Percentiles rank a stretch among this genome's conserved stretches.
Evolutionary conservation across 2,888 invertebrate species (phyloP).

Genomic region (Tuta absoluta): DNA sequence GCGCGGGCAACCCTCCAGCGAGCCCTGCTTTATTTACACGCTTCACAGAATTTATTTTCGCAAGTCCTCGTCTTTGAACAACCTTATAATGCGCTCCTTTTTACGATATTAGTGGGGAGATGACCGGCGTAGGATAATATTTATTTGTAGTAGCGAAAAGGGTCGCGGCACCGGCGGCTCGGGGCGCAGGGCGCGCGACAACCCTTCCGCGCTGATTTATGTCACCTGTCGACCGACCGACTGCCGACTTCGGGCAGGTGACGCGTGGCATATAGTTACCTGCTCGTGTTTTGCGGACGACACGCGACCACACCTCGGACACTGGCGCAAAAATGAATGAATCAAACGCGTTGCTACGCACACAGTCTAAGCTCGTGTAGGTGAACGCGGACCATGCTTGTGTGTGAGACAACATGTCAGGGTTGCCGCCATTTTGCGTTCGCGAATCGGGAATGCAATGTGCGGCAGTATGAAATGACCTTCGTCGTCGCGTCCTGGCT

Average conservation of each 20-base stretch:
- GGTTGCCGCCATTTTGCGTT: too few species aligned
- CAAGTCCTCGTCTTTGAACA: slow-evolving; percentile 16
- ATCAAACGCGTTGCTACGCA: too few species aligned
- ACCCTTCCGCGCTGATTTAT: slow-evolving; percentile 25
- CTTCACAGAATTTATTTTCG: slow-evolving; percentile 18
- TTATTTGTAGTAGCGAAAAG: slow-evolving; percentile 19
- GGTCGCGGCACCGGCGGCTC: background rate
- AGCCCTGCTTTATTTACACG: slow-evolving; percentile 22
- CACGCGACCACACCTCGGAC: too few species aligned
- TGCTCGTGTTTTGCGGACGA: background rate
- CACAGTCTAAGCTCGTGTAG: too few species aligned
- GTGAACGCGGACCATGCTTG: too few species aligned
- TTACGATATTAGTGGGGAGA: slow-evolving; percentile 25
- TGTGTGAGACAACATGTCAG: too few species aligned
- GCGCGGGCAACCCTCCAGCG: background rate
- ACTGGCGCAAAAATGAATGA: too few species aligned
- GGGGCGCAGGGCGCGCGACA: background rate
- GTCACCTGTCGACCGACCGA: slow-evolving; percentile 14
- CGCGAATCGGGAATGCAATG: too few species aligned
- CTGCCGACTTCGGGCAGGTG: background rate
- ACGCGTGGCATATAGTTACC: background rate
- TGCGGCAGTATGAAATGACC: too few species aligned
- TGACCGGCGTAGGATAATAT: slow-evolving; percentile 21
- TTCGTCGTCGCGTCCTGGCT: too few species aligned
- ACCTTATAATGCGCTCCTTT: slow-evolving; percentile 23